Evolutionary conservation across 1,140 invertebrate genomes (phyloP).

Genomic region (Neelides sp.): DNA sequence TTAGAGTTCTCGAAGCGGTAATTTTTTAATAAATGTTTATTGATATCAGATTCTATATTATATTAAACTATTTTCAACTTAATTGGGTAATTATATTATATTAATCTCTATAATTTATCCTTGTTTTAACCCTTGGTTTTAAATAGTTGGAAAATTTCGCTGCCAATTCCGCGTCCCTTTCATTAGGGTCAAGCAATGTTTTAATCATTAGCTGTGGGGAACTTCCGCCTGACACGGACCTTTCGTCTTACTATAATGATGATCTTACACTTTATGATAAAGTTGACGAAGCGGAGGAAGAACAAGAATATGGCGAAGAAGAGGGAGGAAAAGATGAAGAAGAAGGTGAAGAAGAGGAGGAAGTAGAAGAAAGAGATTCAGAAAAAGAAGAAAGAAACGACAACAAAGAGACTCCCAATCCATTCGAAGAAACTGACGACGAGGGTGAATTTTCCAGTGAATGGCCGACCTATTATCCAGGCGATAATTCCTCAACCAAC

Average conservation of each 20-base stretch:
- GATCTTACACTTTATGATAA: too few relatives aligned
- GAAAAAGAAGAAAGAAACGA: too few relatives aligned
- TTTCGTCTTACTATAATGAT: too few relatives aligned
- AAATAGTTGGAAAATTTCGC: slow-evolving; percentile 9
- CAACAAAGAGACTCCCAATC: too few relatives aligned
- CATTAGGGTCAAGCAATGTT: slow-evolving; percentile 7
- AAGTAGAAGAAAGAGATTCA: too few relatives aligned
- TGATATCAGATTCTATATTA: background rate
- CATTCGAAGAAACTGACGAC: too few relatives aligned
- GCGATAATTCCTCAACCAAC: too few relatives aligned
- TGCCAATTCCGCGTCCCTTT: slow-evolving; percentile 4
- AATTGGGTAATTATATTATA: background rate
- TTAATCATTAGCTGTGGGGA: slow-evolving; percentile 20
- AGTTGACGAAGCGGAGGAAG: background rate
- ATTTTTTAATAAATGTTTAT: background rate
- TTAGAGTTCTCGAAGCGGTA: slow-evolving; percentile 17
- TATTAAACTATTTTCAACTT: background rate
- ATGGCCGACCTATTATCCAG: too few relatives aligned
- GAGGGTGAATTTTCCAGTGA: too few relatives aligned
- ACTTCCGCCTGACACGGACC: slow-evolving; percentile 1
- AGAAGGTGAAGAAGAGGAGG: background rate
- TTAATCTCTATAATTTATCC: background rate
- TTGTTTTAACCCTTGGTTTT: background rate
- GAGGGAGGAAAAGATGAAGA: slow-evolving; percentile 8
- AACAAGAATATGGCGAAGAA: background rate